Evolutionary conservation across 2,113 vertebrate species (phyloP).

Genomic region (Semnornis frantzii): DNA sequence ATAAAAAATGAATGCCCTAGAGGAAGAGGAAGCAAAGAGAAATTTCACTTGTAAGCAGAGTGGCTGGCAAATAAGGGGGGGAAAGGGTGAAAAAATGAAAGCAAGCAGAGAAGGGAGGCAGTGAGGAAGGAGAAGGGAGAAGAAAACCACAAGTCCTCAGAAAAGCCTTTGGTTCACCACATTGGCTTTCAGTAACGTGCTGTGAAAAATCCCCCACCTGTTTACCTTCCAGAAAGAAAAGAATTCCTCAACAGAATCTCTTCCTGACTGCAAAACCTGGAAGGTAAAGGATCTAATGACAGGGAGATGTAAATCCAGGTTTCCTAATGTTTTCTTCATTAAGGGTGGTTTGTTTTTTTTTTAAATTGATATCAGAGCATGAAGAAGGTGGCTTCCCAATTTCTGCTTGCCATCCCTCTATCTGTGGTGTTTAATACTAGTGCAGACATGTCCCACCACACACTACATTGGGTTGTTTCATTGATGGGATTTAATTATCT

Average conservation of each 20-base stretch:
- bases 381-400: slow-evolving; percentile 4
- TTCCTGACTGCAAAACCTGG: slow-evolving; percentile 3
- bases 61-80: not conserved
- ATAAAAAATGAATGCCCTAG: too few species aligned
- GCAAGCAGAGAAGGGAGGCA: not conserved
- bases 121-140: not conserved
- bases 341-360: slow-evolving; percentile 36
- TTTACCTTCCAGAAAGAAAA: slow-evolving; percentile 43
- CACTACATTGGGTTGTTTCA: slow-evolving; percentile 44
- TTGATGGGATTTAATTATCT: slow-evolving; percentile 48
- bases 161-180: not conserved
- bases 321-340: slow-evolving; percentile 26
- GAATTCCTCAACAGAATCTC: slow-evolving; percentile 25
- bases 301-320: slow-evolving; percentile 41
- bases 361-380: slow-evolving; percentile 34
- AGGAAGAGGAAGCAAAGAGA: not conserved
- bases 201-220: not conserved
- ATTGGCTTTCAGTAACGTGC: not conserved
- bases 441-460: not conserved
- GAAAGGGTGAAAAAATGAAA: not conserved
- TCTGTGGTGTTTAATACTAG: slow-evolving; percentile 29
- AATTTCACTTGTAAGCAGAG: not conserved
- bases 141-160: not conserved
- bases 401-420: slow-evolving; percentile 11
- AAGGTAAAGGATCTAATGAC: slow-evolving; percentile 25